phyloP scores from a whole-genome alignment of 2,888 invertebrate species.

The Ctena decussata region DNA sequence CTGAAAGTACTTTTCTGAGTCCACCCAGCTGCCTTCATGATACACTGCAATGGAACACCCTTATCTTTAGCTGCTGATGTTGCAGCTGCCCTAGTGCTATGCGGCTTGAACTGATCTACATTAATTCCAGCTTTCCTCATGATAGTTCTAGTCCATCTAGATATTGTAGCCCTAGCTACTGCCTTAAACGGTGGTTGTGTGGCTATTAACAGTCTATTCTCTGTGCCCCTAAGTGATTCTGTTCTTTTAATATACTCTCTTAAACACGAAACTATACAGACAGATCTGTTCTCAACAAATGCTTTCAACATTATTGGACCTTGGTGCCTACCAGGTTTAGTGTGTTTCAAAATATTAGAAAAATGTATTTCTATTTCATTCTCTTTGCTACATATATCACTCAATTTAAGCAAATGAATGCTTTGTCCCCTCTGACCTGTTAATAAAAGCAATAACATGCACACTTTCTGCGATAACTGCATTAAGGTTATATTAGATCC shows the following conservation, averaged over 20 bases:
- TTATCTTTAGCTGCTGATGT: conserved; percentile 17
- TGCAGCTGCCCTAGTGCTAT: conserved; percentile 12
- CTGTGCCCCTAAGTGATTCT: not conserved
- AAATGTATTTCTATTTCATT: not conserved
- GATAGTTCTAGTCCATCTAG: conserved; percentile 21
- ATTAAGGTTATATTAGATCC: not conserved
- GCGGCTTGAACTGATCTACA: not conserved
- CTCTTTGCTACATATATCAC: not conserved
- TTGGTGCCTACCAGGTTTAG: not conserved
- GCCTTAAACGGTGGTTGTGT: conserved; percentile 8
- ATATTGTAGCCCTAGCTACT: conserved; percentile 19
- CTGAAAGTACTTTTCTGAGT: conserved; percentile 19
- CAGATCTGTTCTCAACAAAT: not conserved
- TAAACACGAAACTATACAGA: not conserved
- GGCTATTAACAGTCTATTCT: conserved; percentile 6
- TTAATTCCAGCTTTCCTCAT: conserved; percentile 2
- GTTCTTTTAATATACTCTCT: conserved; percentile 25
- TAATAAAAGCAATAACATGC: not conserved
- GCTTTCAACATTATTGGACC: not conserved
- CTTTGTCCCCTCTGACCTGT: not conserved
- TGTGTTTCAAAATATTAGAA: not conserved
- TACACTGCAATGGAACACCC: not conserved
- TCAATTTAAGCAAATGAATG: not conserved
- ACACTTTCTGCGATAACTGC: not conserved
- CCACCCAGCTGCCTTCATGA: conserved; percentile 27